Evolutionary conservation across 2,888 invertebrate species (phyloP), one percentile per base, ranked within the genome.

Genomic region (Diplazon laetatorius): DNA sequence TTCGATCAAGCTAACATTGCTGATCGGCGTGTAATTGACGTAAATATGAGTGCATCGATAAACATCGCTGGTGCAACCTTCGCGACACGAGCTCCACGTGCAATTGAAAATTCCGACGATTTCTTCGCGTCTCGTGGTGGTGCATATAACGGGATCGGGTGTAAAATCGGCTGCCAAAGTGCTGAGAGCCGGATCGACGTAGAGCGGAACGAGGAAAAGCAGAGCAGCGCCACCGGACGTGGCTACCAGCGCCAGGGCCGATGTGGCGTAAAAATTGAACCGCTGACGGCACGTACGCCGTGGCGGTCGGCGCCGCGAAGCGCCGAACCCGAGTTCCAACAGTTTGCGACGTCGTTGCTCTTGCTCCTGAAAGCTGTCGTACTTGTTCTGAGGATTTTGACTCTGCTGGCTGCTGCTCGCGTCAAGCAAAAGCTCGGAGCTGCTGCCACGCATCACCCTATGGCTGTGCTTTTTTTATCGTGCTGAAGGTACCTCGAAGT

Each of bases 21-120:
- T 87, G 87, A 87, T 87, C 25, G 90, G 91, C 12, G 88, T 87
- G 84, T 94, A 94, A 60, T 93, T 93, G 10, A 95, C 95, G 88
- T 94, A 94, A 42, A 95, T 92, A 85, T 94, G 94, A 35, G 93
- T 94, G 89, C 95, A 95, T 83, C 92, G 93, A 91, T 94, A 95
- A 63, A 94, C 94, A 90, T 96, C 96, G 87, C 95, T 95, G 73
- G 96, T 96, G 89, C 96, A 96, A 2, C 96, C 96, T 89, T 96
- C 96, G 69, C 96, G 92, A 86, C 96, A 96, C 0, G 95, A 95
- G 80, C 95, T 95, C 95, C 95, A 95, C 3, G 95, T 94, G 91
- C 96, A 96, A 91, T 96, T 95, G 88, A 95, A 95, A 66, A 96
- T 91, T 10, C 96, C 96, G 71, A 94, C 92, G 75, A 95, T 92